These are phyloP conservation scores for Neopelma chrysocephalum DNA, from an alignment of 2,797 vertebrate species.

Conservation along the genomic window DNA sequence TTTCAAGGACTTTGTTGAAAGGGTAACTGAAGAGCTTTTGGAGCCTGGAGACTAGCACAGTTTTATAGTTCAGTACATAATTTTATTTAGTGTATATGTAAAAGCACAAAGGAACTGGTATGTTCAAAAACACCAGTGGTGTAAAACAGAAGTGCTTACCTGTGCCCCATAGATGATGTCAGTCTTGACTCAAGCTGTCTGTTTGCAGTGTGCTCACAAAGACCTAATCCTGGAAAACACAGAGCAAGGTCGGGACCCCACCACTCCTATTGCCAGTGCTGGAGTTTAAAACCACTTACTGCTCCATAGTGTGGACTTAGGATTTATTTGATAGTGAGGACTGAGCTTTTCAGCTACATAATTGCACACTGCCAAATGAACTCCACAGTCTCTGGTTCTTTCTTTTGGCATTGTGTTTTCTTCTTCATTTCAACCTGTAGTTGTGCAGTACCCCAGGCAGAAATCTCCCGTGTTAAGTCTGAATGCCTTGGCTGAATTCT, in stretches of 20 bases:
- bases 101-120: neutral
- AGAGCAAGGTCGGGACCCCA: fast-evolving
- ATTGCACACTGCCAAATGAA: neutral
- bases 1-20: neutral
- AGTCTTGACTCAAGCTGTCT: neutral
- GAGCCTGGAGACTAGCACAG: neutral
- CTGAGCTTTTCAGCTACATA: neutral
- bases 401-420: neutral
- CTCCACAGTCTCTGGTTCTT: neutral
- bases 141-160: neutral
- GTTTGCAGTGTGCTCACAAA: neutral
- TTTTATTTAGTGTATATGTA: neutral
- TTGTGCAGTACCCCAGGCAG: neutral
- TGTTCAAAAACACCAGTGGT: neutral
- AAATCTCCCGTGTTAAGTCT: neutral
- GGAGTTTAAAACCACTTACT: neutral
- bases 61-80: neutral
- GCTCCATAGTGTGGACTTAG: fast-evolving
- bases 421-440: neutral
- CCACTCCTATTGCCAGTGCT: fast-evolving
- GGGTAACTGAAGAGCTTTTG: neutral
- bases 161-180: fast-evolving
- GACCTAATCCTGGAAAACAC: neutral
- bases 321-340: neutral
- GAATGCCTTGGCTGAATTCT: neutral